phyloP scores from a whole-genome alignment of 2,797 vertebrate species.

The Erithacus rubecula region DNA sequence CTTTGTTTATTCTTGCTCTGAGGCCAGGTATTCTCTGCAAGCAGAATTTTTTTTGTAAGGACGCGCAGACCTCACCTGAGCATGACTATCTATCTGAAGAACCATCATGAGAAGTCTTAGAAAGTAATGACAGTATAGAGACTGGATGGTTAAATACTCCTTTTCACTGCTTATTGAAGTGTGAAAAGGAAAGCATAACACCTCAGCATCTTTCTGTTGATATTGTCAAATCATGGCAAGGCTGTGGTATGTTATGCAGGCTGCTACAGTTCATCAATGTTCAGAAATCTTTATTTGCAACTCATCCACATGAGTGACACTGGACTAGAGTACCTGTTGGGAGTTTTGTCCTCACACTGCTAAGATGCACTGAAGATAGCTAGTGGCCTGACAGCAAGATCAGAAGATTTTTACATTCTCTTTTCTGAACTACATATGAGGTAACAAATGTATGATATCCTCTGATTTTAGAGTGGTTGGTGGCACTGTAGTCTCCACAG shows the following conservation, averaged over 20 bases:
- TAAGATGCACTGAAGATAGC: background rate
- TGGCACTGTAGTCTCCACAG: background rate
- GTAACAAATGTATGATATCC: background rate
- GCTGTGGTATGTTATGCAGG: background rate
- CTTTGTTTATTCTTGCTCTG: background rate
- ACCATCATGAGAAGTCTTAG: background rate
- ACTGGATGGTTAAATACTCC: background rate
- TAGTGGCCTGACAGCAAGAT: background rate
- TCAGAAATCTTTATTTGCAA: background rate
- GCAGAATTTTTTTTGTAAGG: background rate
- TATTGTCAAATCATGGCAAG: background rate
- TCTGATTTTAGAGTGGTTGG: background rate
- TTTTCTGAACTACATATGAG: background rate
- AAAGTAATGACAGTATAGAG: background rate
- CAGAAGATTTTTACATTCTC: background rate
- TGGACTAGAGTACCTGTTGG: background rate
- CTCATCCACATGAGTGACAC: background rate
- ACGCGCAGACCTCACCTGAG: background rate
- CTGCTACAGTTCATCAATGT: accelerated
- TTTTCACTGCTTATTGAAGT: background rate
- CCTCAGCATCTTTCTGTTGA: background rate
- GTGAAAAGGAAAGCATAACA: background rate
- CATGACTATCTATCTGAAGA: background rate
- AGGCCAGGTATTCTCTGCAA: background rate
- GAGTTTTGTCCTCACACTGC: background rate